Percentiles rank a stretch among this genome's conserved stretches.
Evolutionary conservation across 2,113 vertebrate species (phyloP).

Genomic region (Trochalopteron elliotii): DNA sequence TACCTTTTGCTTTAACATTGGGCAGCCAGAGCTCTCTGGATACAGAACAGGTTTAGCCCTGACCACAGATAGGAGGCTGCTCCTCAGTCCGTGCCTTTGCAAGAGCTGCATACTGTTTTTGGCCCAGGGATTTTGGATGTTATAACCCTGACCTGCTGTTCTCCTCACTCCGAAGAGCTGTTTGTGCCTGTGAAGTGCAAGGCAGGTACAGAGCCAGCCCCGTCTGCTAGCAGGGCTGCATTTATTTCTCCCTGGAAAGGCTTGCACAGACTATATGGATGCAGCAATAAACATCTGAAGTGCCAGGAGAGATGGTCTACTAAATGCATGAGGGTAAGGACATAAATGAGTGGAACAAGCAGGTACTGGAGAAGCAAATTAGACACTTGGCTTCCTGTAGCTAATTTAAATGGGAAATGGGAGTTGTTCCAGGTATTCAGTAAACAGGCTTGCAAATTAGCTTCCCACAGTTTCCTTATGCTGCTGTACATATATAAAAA

Average conservation of each 20-base stretch:
- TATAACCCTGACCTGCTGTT: background rate
- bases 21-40: background rate
- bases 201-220: background rate
- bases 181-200: background rate
- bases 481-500: slow-evolving; percentile 34
- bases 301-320: background rate
- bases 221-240: background rate
- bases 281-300: slow-evolving; percentile 34
- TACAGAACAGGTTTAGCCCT: background rate
- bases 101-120: background rate
- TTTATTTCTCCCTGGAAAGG: slow-evolving; percentile 10
- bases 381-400: slow-evolving; percentile 58
- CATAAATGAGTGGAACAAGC: slow-evolving; percentile 30
- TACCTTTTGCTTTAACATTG: background rate
- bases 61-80: background rate
- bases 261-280: background rate
- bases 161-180: background rate
- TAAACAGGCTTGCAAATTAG: slow-evolving; percentile 68
- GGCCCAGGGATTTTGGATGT: background rate
- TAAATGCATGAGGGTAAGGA: background rate
- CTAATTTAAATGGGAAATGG: slow-evolving; percentile 69
- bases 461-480: slow-evolving; percentile 68
- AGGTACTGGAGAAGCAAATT: slow-evolving; percentile 60
- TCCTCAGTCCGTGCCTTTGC: background rate
- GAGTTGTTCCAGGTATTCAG: slow-evolving; percentile 68